phyloP scores from a whole-genome alignment of 2,888 invertebrate species.

The Notodonta dromedarius region DNA sequence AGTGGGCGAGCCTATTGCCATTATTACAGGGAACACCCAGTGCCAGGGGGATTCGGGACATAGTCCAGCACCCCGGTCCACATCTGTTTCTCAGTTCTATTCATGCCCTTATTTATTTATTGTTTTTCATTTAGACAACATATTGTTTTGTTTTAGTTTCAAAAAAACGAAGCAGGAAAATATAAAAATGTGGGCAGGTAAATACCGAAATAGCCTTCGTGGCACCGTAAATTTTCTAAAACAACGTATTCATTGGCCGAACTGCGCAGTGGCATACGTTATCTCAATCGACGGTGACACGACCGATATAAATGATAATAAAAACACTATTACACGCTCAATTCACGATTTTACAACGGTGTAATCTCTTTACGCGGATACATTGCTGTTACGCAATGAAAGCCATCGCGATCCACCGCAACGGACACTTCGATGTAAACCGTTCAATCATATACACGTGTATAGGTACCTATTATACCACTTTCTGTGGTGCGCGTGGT shows the following conservation, averaged over 20 bases:
- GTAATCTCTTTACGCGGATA: conserved; percentile 31
- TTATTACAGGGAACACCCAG: no score
- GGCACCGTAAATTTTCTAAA: conserved; percentile 46
- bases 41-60: no score
- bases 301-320: conserved; percentile 72
- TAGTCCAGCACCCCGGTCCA: no score
- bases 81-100: no score
- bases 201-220: conserved; percentile 19
- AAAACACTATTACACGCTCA: conserved; percentile 55
- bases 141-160: neutral
- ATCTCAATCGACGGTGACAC: conserved; percentile 68
- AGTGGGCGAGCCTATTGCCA: no score
- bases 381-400: conserved; percentile 45
- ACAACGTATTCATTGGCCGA: conserved; percentile 53
- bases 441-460: conserved; percentile 26
- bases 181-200: no score
- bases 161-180: conserved; percentile 11
- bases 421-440: conserved; percentile 41
- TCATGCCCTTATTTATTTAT: no score
- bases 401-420: conserved; percentile 15
- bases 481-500: conserved; percentile 36
- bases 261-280: conserved; percentile 74
- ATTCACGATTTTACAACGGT: conserved; percentile 39
- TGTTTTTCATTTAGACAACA: no score
- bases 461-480: conserved; percentile 5